Conservation (phyloP, 1,140 invertebrate genomes). For the Glossosoma conforme region DNA sequence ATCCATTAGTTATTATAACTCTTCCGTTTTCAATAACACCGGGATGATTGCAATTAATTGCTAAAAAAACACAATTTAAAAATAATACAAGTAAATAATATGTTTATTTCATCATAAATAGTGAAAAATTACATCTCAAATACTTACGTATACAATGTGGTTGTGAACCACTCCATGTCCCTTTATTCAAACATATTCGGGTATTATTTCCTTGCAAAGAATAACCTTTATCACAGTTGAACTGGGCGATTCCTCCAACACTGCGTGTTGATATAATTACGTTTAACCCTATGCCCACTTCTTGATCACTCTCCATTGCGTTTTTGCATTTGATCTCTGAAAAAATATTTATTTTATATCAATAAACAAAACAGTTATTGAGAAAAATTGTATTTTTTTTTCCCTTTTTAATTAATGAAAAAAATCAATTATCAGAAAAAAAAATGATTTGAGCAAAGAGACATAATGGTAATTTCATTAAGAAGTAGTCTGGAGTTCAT, state of each 20-base stretch:
- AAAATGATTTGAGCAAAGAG: too few relatives aligned
- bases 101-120: neutral
- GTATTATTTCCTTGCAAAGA: slow-evolving; percentile 74
- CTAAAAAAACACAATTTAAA: slow-evolving; percentile 48
- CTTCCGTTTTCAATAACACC: slow-evolving; percentile 75
- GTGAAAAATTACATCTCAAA: slow-evolving; percentile 6
- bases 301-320: slow-evolving; percentile 46
- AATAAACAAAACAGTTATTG: too few relatives aligned
- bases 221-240: slow-evolving; percentile 77
- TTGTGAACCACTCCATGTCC: slow-evolving; percentile 73
- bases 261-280: slow-evolving; percentile 57
- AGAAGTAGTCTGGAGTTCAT: too few relatives aligned
- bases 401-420: too few relatives aligned
- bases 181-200: slow-evolving; percentile 69
- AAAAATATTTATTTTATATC: slow-evolving; percentile 31
- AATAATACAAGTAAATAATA: slow-evolving; percentile 1
- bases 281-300: slow-evolving; percentile 35
- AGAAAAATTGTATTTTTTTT: too few relatives aligned
- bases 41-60: slow-evolving; percentile 77
- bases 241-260: slow-evolving; percentile 72
- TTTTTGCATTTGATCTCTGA: slow-evolving; percentile 73
- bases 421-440: too few relatives aligned
- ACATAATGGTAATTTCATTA: too few relatives aligned
- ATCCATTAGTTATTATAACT: slow-evolving; percentile 79
- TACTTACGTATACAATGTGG: slow-evolving; percentile 78